These are phyloP conservation scores for Phycodurus eques DNA, from an alignment of 2,113 vertebrate species.

Conservation along the genomic window DNA sequence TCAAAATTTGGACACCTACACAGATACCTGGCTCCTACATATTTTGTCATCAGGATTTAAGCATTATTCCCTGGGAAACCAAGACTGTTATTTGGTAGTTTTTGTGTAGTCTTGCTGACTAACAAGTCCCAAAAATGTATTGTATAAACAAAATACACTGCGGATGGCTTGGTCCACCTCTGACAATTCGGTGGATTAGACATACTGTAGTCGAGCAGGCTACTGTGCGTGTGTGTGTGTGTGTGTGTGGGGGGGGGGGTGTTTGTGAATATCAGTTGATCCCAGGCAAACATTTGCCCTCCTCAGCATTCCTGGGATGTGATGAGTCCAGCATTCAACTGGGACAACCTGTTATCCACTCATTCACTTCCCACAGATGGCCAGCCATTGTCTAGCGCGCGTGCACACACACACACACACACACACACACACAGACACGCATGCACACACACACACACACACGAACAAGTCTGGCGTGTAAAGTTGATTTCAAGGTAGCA, in stretches of 20 bases:
- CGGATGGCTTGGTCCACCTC: neutral
- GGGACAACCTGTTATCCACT: constrained; percentile 61
- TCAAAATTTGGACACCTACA: neutral
- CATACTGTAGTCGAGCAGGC: neutral
- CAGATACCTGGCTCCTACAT: neutral
- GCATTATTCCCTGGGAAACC: neutral
- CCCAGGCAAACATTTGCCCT: constrained; percentile 65
- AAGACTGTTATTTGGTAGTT: neutral
- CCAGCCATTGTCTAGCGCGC: constrained; percentile 48
- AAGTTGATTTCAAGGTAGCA: neutral
- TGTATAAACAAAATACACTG: neutral
- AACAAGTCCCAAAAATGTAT: neutral
- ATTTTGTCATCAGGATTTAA: neutral
- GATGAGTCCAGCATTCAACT: constrained; percentile 70
- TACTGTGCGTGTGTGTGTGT: constrained; percentile 26
- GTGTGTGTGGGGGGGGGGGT: constrained; percentile 3
- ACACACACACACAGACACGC: constrained; percentile 17
- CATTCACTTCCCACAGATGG: constrained; percentile 68
- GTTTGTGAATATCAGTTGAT: constrained; percentile 50
- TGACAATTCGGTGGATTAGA: constrained; percentile 7
- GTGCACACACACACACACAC: constrained; percentile 18
- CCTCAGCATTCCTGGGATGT: constrained; percentile 73
- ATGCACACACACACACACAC: constrained; percentile 21
- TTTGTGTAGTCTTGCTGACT: neutral
- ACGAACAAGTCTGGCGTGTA: constrained; percentile 5